Percentiles rank a stretch among this genome's conserved stretches.
Conservation (phyloP, 2,797 vertebrate species). For the Catostomus latipinnis region DNA sequence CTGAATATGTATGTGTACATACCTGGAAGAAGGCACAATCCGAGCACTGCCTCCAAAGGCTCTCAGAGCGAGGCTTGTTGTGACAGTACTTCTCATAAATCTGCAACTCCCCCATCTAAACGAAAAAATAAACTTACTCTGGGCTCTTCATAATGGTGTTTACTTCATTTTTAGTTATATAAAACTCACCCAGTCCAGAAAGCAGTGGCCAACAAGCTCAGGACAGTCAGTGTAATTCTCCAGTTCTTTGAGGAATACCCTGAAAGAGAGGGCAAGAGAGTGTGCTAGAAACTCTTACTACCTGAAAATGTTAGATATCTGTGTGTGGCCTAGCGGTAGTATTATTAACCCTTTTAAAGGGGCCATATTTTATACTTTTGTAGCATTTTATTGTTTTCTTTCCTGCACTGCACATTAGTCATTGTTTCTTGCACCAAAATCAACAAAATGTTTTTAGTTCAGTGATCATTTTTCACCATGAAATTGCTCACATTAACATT, state of each 20-base stretch:
- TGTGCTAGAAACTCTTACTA: not conserved
- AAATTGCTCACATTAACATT: not conserved
- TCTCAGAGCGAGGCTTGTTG: slow-evolving; percentile 98
- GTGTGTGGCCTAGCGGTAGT: too few species aligned
- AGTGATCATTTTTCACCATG: too few species aligned
- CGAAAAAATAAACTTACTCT: not conserved
- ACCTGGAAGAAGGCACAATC: slow-evolving; percentile 98
- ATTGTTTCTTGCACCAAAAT: too few species aligned
- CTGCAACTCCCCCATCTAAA: slow-evolving; percentile 95
- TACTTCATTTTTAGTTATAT: not conserved
- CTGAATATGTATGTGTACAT: not conserved
- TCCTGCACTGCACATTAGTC: too few species aligned
- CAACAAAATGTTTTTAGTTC: too few species aligned
- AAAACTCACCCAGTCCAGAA: slow-evolving; percentile 88
- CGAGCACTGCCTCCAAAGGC: slow-evolving; percentile 96
- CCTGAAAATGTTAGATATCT: not conserved
- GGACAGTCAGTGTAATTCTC: slow-evolving; percentile 91
- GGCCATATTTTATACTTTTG: too few species aligned
- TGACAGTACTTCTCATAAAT: slow-evolving; percentile 99
- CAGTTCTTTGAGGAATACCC: slow-evolving; percentile 93
- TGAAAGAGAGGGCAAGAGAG: slow-evolving; percentile 58
- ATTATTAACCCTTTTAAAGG: not conserved
- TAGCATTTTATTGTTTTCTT: too few species aligned
- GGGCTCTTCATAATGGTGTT: not conserved
- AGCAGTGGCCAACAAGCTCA: slow-evolving; percentile 93